These are phyloP conservation scores for Drosophila glabriapex DNA, from an alignment of 2,888 invertebrate species.

Conservation along the genomic window DNA sequence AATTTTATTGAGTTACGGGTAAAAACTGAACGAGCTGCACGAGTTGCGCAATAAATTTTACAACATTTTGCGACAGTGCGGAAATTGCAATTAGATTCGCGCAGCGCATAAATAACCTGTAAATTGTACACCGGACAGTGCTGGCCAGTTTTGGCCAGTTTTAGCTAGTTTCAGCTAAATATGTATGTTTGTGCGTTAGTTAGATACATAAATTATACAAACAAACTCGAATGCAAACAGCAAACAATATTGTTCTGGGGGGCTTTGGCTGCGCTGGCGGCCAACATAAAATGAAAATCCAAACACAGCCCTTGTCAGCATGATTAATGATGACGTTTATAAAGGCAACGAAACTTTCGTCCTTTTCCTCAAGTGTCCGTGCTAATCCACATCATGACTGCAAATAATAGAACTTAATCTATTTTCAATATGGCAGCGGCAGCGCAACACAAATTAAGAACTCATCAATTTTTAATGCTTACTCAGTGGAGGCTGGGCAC, in stretches of 20 bases:
- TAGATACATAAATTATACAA: slow-evolving; percentile 69
- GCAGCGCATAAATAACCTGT: slow-evolving; percentile 68
- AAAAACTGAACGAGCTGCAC: slow-evolving; percentile 21
- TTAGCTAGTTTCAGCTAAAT: slow-evolving; percentile 15
- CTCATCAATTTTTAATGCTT: slow-evolving; percentile 81
- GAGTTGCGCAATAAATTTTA: slow-evolving; percentile 58
- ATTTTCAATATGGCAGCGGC: slow-evolving; percentile 79
- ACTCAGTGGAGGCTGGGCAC: slow-evolving; percentile 55
- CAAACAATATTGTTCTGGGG: slow-evolving; percentile 50
- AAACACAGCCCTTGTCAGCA: slow-evolving; percentile 71
- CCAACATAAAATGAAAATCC: slow-evolving; percentile 70
- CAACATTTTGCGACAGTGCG: slow-evolving; percentile 70
- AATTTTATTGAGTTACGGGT: slow-evolving; percentile 68
- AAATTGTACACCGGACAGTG: slow-evolving; percentile 16
- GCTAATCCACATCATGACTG: slow-evolving; percentile 82
- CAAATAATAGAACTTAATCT: slow-evolving; percentile 83
- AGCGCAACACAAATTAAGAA: slow-evolving; percentile 81
- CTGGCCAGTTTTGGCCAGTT: not conserved
- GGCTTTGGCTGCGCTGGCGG: slow-evolving; percentile 21
- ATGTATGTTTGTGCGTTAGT: slow-evolving; percentile 40
- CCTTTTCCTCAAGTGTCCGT: slow-evolving; percentile 70
- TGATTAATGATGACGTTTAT: slow-evolving; percentile 80
- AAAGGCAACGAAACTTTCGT: slow-evolving; percentile 64
- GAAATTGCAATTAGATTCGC: slow-evolving; percentile 74
- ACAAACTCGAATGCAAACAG: slow-evolving; percentile 56